Base-by-base conservation (phyloP, 2,113 vertebrate species). In the Lota lota region DNA sequence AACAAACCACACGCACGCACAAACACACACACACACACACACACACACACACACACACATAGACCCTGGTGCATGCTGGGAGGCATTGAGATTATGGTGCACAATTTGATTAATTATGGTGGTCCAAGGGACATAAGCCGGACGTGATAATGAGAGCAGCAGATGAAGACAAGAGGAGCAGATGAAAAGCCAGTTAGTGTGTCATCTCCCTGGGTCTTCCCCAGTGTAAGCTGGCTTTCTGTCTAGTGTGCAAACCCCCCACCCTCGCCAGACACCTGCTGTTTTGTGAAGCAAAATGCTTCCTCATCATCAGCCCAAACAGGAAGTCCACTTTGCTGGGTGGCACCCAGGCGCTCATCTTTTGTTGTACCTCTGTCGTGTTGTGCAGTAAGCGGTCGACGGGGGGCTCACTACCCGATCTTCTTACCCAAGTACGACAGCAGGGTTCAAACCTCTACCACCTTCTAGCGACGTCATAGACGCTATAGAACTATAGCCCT, bases 101-200 rank as follows among this genome's bases (percentile, higher is more conserved):
- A 79, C 22, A 76, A 83, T 74, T 85, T 89, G 86, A 89, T 90
- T 84, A 86, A 89, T 87, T 84, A 84, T 70, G 80, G 80, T 81
- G 81, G 88, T 88, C 84, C 80, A n/a, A 81, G 79, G 72, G 80
- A 83, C 80, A 83, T 84, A 89, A 85, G 81, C 80, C 77, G 85
- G 75, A 82, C 57, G 68, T 76, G 78, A 76, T 82, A 80, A 87
- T 86, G 85, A 87, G 78, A 80, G 74, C 62, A 51, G 70, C 61
- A 74, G 75, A 77, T 78, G 69, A 74, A 80, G 80, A 86, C 77
- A 74, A 78, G 75, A 57, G 67, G 33, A 78, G 78, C 71, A 79
- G 82, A 83, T 76, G 81, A 84, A 79, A 75, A 78, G 85, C 77
- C 74, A 68, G 72, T 81, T 77, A 80, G 76, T 33, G 58, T 63